Conservation (phyloP, 2,797 vertebrate species). For the Phaenicophaeus curvirostris region DNA sequence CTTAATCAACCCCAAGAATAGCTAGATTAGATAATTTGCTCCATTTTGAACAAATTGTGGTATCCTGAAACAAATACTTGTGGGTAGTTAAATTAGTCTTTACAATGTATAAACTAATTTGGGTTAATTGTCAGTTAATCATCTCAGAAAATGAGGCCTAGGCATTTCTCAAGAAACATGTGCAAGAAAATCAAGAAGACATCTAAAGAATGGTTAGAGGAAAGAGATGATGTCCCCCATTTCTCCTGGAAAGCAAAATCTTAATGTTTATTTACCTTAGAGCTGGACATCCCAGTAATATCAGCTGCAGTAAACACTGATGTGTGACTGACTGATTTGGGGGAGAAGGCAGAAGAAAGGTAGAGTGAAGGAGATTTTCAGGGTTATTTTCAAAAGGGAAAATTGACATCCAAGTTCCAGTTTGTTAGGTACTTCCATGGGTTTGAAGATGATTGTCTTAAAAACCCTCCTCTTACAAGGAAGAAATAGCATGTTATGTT, state of each 20-base stretch:
- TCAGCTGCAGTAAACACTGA: background rate
- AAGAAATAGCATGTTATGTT: background rate
- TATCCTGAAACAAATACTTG: constrained; percentile 19
- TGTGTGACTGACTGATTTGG: background rate
- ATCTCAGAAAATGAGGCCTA: background rate
- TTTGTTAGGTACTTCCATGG: background rate
- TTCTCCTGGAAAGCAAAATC: background rate
- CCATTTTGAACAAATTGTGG: background rate
- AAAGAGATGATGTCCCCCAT: background rate
- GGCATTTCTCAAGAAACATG: background rate
- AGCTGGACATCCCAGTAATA: background rate
- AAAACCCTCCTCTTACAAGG: background rate
- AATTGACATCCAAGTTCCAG: background rate
- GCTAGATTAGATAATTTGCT: background rate
- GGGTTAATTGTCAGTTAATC: constrained; percentile 49
- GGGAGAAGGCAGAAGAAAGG: background rate
- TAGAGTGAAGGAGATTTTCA: background rate
- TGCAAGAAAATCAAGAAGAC: background rate
- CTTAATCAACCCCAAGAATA: background rate
- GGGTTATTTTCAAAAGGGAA: background rate
- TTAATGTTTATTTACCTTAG: background rate
- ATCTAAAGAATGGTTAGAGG: background rate
- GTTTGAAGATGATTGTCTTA: background rate
- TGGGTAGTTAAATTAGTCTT: constrained; percentile 15
- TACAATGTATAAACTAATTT: background rate